Evolutionary conservation across 1,140 invertebrate species (phyloP).

Genomic region (Chionoecetes opilio): DNA sequence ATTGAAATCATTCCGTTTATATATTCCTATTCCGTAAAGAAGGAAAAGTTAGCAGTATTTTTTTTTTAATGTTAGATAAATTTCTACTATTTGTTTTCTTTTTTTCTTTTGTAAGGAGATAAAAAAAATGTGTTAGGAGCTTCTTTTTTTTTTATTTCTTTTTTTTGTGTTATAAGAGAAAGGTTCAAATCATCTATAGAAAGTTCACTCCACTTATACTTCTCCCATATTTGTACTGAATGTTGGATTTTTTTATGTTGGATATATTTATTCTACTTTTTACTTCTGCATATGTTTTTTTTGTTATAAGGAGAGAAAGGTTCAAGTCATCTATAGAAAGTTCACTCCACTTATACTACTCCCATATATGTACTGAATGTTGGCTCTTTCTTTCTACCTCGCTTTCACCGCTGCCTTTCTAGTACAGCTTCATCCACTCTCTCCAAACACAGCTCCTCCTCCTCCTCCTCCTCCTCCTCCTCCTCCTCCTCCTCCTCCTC

Average conservation of each 20-base stretch:
- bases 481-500: conserved; percentile 28
- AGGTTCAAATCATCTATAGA: not conserved
- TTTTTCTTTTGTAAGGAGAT: too few relatives aligned
- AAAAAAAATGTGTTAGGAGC: too few relatives aligned
- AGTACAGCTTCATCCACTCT: not conserved
- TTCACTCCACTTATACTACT: not conserved
- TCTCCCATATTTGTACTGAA: not conserved
- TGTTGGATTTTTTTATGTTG: not conserved
- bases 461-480: not conserved
- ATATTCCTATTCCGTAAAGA: too few relatives aligned
- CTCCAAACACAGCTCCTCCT: not conserved
- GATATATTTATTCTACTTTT: too few relatives aligned
- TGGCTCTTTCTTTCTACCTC: not conserved
- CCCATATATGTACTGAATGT: not conserved
- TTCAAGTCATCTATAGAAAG: not conserved
- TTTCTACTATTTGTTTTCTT: too few relatives aligned
- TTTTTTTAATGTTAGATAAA: too few relatives aligned
- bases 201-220: not conserved
- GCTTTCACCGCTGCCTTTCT: not conserved
- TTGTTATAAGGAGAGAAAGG: not conserved
- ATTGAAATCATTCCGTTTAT: too few relatives aligned
- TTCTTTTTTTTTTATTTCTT: not conserved
- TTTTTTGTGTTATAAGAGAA: not conserved
- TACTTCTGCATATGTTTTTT: too few relatives aligned
- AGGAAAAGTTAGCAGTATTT: too few relatives aligned